Conservation (phyloP, 1,140 invertebrate species). For the Drosophila lacertosa region DNA sequence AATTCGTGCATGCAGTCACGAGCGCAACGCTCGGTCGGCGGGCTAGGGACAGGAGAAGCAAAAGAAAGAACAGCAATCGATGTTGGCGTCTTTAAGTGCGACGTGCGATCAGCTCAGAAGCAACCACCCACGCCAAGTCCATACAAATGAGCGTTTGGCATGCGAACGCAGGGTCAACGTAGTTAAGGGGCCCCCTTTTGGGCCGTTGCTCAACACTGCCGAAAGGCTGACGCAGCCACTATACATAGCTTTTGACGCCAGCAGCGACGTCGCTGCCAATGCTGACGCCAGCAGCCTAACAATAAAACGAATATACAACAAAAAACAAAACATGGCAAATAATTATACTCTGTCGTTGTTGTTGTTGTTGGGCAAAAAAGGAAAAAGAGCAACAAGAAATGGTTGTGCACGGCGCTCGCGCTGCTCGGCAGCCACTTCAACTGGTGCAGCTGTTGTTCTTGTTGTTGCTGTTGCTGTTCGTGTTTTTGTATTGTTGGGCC, state of each 20-base stretch:
- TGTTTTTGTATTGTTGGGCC: slow-evolving; percentile 6
- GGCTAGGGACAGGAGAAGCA: not conserved
- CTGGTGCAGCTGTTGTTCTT: slow-evolving; percentile 10
- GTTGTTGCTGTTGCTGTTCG: slow-evolving; percentile 23
- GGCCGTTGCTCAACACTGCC: slow-evolving; percentile 43
- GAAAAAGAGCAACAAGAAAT: slow-evolving; percentile 43
- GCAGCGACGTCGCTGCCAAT: slow-evolving; percentile 12
- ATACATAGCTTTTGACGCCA: slow-evolving; percentile 8
- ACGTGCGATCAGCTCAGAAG: slow-evolving; percentile 26
- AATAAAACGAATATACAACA: slow-evolving; percentile 21
- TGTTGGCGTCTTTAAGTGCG: not conserved
- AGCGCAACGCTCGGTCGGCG: slow-evolving; percentile 25
- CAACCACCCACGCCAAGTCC: slow-evolving; percentile 47
- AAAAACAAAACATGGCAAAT: slow-evolving; percentile 35
- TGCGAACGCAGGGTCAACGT: slow-evolving; percentile 24
- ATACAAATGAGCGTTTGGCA: slow-evolving; percentile 61
- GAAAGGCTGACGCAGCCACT: slow-evolving; percentile 31
- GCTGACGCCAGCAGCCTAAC: slow-evolving; percentile 19
- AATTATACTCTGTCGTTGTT: slow-evolving; percentile 19
- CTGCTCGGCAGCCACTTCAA: slow-evolving; percentile 38
- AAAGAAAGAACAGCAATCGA: not conserved
- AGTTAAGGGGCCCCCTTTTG: slow-evolving; percentile 5
- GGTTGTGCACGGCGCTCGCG: slow-evolving; percentile 45
- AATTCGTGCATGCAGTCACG: slow-evolving; percentile 37
- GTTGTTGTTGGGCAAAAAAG: slow-evolving; percentile 40